Percentiles rank a stretch among this genome's conserved stretches.
These are phyloP conservation scores for Eupelmus urozonus DNA, from an alignment of 2,888 invertebrate species.

Conservation along the genomic window DNA sequence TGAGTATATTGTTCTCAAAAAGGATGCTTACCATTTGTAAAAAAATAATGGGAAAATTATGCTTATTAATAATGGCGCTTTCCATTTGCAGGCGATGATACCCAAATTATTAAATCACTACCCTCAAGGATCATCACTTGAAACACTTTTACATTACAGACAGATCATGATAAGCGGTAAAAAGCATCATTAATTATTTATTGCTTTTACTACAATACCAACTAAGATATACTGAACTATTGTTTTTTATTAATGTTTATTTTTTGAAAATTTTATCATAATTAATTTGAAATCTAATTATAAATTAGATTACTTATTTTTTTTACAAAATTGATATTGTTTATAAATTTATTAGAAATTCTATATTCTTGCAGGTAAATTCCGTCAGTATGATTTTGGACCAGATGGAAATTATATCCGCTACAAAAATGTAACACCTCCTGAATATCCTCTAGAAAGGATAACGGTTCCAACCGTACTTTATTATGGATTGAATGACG, in stretches of 20 bases:
- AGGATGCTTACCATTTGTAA: background rate
- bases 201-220: background rate
- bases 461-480: slow-evolving; percentile 78
- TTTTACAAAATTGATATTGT: too few relatives aligned
- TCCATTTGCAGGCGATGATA: slow-evolving; percentile 63
- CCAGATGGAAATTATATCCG: slow-evolving; percentile 62
- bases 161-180: slow-evolving; percentile 69
- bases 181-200: too few relatives aligned
- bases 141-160: slow-evolving; percentile 68
- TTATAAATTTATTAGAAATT: background rate
- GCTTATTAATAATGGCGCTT: slow-evolving; percentile 11
- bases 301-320: too few relatives aligned
- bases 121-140: slow-evolving; percentile 70
- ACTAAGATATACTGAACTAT: background rate
- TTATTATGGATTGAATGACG: slow-evolving; percentile 79
- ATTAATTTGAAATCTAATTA: too few relatives aligned
- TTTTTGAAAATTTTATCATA: background rate
- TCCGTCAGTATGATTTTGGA: slow-evolving; percentile 65
- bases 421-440: slow-evolving; percentile 71
- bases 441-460: slow-evolving; percentile 77
- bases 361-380: slow-evolving; percentile 62
- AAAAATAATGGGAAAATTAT: slow-evolving; percentile 8
- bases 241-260: background rate
- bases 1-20: slow-evolving; percentile 45
- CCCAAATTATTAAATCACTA: slow-evolving; percentile 66